Base-by-base conservation (phyloP, 2,113 vertebrate genomes). In the Oxyura jamaicensis region DNA sequence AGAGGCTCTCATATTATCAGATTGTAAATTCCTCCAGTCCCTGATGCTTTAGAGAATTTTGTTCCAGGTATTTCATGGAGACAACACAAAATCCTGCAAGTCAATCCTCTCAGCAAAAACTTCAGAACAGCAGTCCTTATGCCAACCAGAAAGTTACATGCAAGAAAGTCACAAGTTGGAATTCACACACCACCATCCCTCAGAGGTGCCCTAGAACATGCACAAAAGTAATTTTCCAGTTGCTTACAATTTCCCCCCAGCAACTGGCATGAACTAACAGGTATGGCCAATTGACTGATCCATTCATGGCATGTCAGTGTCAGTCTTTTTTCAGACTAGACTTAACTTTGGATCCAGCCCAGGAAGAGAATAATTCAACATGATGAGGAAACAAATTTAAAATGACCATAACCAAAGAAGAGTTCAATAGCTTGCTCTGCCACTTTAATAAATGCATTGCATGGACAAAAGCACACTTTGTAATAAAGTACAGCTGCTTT, bases 191-290 rank as follows among this genome's bases (percentile, higher is more conserved):
- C 39, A 33, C 13, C 29, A 88, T 52, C 11, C 75, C 44, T 66
- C 41, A 68, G 31, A 83, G 11, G 17, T 74, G 23, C 31, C 39
- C 39, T 28, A 41, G 52, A 83, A 50, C 6, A 62, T 1, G 4
- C 11, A 41, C 39, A 62, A 13, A 72, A 52, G 62, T 26, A 35
- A 17, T 46, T 66, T 31, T 44, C 48, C 10, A 78, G 33, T 55
- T 0, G 0, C 11, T 68, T 50, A 56, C 23, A 60, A 83, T 48
- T 66, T 13, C 3, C 2, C 7, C 33, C 20, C 7, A 29, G 15
- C 42, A 74, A 41, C 15, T 26, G 8, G 60, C 35, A 80, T 20
- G 52, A 58, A 36, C 39, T 16, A 77, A 23, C 8, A 55, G 11
- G 9, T 8, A 93, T 39, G 36, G 83, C 17, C 21, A 50, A 50